Evolutionary conservation across 2,113 vertebrate genomes (phyloP), one percentile per base, ranked within the genome.

Genomic region (Indri indri): DNA sequence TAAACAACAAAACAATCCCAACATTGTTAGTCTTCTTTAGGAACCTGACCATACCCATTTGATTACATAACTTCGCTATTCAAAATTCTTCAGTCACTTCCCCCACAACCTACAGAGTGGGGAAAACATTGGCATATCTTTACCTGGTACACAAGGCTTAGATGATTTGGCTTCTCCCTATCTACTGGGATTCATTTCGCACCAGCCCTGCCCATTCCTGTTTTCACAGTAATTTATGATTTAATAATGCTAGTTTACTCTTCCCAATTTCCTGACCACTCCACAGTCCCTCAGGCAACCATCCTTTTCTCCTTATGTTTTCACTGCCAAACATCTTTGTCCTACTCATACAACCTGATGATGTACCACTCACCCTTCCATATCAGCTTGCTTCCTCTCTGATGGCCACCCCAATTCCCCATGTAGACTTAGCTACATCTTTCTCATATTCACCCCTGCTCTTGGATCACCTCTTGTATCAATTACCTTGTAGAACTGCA

Each of bases 1-100:
- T 91, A 95, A 93, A 95, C 89, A 96, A 79, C 42, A 61, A 70
- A 84, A 90, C 93, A 95, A 80, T 91, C 68, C 84, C 8, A 61
- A 95, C 88, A 90, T 45, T 97, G 73, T 96, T 90, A 79, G 6
- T 74, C 37, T 92, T 89, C 76, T 81, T 61, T 90, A 87, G 47
- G 61, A 85, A 70, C 9, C 42, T 42, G 37, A 97, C 83, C 11
- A 34, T 85, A 47, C 23, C 8, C 37, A 57, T 12, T 68, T 88
- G 30, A 73, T 90, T 90, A 73, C 63, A 37, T 45, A 88, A 90
- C 40, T 85, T 77, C 34, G 54, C 42, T 76, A 70, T 57, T 96
- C 76, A 85, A 73, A 94, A 84, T 84, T 87, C 71, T 94, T 90
- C 71, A 85, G 12, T 63, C 34, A 81, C n/a, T 59, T 59, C 37